Percentiles rank a stretch among this genome's conserved stretches.
These are phyloP conservation scores for Menura novaehollandiae DNA, from an alignment of 2,113 vertebrate genomes.

Conservation along the genomic window DNA sequence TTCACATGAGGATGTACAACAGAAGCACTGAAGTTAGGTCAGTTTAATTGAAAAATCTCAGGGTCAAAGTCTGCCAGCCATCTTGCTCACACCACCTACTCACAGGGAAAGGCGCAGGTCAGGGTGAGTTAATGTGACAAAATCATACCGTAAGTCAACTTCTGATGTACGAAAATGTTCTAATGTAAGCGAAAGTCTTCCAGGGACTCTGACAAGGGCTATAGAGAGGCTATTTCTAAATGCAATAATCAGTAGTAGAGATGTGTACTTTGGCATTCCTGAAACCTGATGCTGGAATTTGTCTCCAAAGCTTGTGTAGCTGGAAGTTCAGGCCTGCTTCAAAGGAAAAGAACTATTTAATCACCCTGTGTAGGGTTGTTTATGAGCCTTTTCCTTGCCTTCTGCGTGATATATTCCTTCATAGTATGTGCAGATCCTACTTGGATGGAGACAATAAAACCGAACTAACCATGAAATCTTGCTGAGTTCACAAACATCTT, in stretches of 20 bases:
- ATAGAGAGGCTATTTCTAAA: not conserved
- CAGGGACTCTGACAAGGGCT: not conserved
- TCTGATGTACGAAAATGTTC: not conserved
- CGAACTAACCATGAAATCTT: not conserved
- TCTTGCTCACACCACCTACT: not conserved
- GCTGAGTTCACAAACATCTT: not conserved
- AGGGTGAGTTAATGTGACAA: not conserved
- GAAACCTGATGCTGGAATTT: not conserved
- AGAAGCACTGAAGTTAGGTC: not conserved
- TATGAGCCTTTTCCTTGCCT: not conserved
- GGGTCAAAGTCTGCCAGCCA: not conserved
- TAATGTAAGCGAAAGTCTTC: not conserved
- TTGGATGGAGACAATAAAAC: not conserved
- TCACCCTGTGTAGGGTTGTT: not conserved
- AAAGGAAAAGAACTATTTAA: not conserved
- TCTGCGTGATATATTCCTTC: not conserved
- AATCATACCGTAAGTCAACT: not conserved
- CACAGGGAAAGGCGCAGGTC: not conserved
- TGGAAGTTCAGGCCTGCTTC: not conserved
- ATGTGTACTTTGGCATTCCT: not conserved
- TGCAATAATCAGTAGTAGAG: not conserved
- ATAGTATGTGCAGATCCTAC: not conserved
- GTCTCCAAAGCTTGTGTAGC: not conserved
- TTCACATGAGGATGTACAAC: not conserved
- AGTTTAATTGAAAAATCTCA: not conserved